Evolutionary conservation across 2,888 invertebrate species (phyloP), one percentile per base, ranked within the genome.

Genomic region (Polylopha cassiicola): DNA sequence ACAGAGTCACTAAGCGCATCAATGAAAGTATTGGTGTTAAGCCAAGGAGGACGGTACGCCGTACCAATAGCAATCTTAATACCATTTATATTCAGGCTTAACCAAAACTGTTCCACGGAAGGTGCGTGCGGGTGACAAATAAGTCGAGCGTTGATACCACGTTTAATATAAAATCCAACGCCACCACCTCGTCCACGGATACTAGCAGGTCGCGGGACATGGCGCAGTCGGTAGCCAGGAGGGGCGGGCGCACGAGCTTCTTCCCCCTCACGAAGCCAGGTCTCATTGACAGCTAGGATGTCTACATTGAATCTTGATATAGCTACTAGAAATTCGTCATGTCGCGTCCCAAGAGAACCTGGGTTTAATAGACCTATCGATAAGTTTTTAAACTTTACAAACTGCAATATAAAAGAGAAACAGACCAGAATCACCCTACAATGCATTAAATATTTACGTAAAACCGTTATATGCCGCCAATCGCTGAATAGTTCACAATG

Each of bases 131-230:
- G 17, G 8, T 17, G 23, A 11, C 10, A 14, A 5, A 24, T 10
- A 4, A 18, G 11, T 11, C 24, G 26, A 9, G 17, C 33, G 2
- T 13, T 13, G 7, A 34, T 18, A 11, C 22, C 33, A 3, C 22
- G 2, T 10, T 24, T 34, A 2, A 34, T 23, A 13, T 34, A 34
- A n/a, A 34, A 34, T 6, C 33, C 33, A 11, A 34, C 33, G 3
- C 33, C 33, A 2, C 33, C 33, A 17, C 24, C 33, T 6, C 33
- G 16, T 2, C 17, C 33, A 1, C 11, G 9, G 4, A 4, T 2
- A 5, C 10, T 10, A 5, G 10, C 24, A n/a, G 9, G 24, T 5
- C 8, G 10, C 10, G 8, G 10, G 5, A 24, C 5, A n/a, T 24
- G 24, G 10, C 17, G 17, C 17, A 17, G 17, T 4, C 17, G 17